phyloP scores from a whole-genome alignment of 1,140 invertebrate species.

The Adoxophyes honmai region DNA sequence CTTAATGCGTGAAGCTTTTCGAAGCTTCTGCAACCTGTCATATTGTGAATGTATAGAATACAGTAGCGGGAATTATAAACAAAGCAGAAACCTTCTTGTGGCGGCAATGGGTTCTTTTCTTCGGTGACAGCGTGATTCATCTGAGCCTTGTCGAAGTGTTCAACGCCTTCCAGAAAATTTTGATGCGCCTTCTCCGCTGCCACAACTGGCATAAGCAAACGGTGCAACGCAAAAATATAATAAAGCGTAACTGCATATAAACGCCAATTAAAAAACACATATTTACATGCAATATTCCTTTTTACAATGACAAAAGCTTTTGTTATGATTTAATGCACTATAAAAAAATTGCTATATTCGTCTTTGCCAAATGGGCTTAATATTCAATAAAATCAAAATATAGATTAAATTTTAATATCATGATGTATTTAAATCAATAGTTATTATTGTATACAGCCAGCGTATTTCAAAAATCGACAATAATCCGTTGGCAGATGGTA shows the following conservation, averaged over 20 bases:
- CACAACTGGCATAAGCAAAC: slow-evolving; percentile 77
- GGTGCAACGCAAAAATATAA: slow-evolving; percentile 56
- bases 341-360: no score
- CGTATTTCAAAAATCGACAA: no score
- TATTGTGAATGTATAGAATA: slow-evolving; percentile 6
- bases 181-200: slow-evolving; percentile 83
- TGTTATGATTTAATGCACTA: no score
- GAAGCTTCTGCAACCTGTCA: no score
- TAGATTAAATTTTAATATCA: no score
- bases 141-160: slow-evolving; percentile 83
- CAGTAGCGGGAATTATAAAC: slow-evolving; percentile 22
- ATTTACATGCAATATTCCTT: slow-evolving; percentile 19
- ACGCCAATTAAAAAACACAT: slow-evolving; percentile 10
- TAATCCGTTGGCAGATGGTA: no score
- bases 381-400: no score
- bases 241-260: slow-evolving; percentile 19
- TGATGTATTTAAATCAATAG: no score
- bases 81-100: slow-evolving; percentile 79
- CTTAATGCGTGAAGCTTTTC: no score
- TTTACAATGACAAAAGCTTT: slow-evolving; percentile 21
- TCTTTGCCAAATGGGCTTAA: no score
- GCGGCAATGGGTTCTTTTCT: slow-evolving; percentile 87
- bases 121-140: slow-evolving; percentile 87
- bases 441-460: no score
- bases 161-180: slow-evolving; percentile 83